Base-by-base conservation (phyloP, 2,797 vertebrate species). In the Alcedo atthis region DNA sequence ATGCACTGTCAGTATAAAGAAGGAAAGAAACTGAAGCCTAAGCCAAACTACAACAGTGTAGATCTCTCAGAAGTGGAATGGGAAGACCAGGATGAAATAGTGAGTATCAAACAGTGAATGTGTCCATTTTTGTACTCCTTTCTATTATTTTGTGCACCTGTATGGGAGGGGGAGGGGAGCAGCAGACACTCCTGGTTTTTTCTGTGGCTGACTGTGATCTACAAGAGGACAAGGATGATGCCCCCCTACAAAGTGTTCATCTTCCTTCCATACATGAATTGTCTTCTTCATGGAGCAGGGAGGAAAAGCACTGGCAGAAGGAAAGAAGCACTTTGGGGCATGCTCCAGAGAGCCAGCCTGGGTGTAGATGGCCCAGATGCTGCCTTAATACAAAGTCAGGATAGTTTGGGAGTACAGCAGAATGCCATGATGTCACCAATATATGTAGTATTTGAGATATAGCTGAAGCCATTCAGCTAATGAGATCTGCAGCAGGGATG, bases 1-100 rank as follows among this genome's bases (percentile, higher is more conserved):
- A 69, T 75, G 21, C 35, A 82, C 66, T 17, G 42, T n/a, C 93
- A 99, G 99, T 99, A 99, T 92, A 99, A 98, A 95, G 99, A 99
- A 53, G 99, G 99, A 18, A 99, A 98, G 97, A 99, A 98, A 73
- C 93, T 99, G 59, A 99, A 98, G 79, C 98, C 99, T 16, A 99
- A 99, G 92, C 99, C 99, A 0, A 99, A 99, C 95, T 99, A 99
- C 94, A 99, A 99, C 97, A 99, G 99, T 0, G 99, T 99, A 59
- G 99, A 99, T 87, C 98, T 99, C 75, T 98, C 98, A 4, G 99
- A 99, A 95, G 99, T 99, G 81, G 99, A 99, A 89, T 99, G 99
- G 99, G 99, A 99, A 95, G 99, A 99, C 87, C 97, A 64, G 5
- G 98, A 99, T 21, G 98, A 99, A 93, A 96, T 92, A n/a, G 99